These are phyloP conservation scores for Tachyglossus aculeatus DNA, from an alignment of 2,797 vertebrate genomes.

Conservation along the genomic window DNA sequence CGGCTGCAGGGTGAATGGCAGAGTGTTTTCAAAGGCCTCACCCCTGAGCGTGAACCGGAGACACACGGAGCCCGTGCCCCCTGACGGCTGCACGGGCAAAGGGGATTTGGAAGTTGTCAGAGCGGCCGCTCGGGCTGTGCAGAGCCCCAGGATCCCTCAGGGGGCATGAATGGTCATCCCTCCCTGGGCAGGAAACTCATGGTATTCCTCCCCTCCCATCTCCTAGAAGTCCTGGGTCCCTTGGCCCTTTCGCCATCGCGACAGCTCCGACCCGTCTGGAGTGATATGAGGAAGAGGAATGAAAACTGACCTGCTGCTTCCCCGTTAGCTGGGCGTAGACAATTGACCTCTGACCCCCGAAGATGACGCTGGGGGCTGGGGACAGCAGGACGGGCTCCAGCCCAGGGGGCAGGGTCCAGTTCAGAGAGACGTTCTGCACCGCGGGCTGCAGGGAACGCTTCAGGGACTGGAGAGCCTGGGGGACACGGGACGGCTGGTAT, in stretches of 20 bases:
- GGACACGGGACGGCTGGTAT: neutral
- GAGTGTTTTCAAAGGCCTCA: conserved; percentile 64
- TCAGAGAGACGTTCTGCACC: conserved; percentile 66
- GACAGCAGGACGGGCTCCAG: conserved; percentile 73
- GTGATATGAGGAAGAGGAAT: neutral
- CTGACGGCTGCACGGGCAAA: conserved; percentile 56
- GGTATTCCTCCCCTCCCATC: neutral
- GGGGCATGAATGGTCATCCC: neutral
- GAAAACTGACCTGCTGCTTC: conserved; percentile 41
- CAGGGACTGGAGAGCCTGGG: conserved; percentile 67
- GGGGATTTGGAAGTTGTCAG: neutral
- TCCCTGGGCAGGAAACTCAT: neutral
- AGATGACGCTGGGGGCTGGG: conserved; percentile 73
- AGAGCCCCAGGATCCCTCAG: neutral
- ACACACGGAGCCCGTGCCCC: conserved; percentile 61
- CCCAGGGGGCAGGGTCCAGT: conserved; percentile 70
- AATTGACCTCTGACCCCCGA: conserved; percentile 81
- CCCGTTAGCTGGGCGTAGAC: conserved; percentile 63
- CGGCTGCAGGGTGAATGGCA: conserved; percentile 72
- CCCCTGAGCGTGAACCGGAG: conserved; percentile 77
- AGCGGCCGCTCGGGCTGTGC: neutral
- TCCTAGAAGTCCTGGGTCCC: neutral
- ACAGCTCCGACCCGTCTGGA: too few species aligned
- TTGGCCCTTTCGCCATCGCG: too few species aligned
- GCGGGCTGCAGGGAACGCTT: conserved; percentile 77